Conservation (phyloP, 2,113 vertebrate genomes). For the Sorex fumeus region DNA sequence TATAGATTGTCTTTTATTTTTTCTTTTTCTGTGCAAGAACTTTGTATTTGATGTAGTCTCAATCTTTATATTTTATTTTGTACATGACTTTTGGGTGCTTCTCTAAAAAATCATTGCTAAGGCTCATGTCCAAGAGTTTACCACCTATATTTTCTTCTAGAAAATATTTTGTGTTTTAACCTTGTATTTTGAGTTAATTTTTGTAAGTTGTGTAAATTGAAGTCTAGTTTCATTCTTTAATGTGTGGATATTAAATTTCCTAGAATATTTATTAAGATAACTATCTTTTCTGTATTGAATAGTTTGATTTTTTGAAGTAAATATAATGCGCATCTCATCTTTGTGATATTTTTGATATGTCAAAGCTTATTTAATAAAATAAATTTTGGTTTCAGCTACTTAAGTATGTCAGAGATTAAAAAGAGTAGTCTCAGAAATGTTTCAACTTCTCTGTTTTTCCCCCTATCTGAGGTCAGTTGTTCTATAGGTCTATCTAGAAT, state of each 20-base stretch:
- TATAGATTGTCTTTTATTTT: background rate
- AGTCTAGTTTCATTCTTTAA: too few species aligned
- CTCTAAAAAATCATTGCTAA: background rate
- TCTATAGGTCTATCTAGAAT: conserved; percentile 73
- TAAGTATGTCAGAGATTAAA: conserved; percentile 46
- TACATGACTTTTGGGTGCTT: background rate
- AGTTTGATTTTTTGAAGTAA: conserved; percentile 49
- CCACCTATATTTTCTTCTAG: too few species aligned
- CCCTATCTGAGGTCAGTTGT: background rate
- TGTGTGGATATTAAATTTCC: background rate
- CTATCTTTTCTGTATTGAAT: conserved; percentile 14
- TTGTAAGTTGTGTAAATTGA: background rate
- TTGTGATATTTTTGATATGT: conserved; percentile 17
- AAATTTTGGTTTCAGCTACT: conserved; percentile 54
- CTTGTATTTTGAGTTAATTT: too few species aligned
- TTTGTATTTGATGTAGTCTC: background rate
- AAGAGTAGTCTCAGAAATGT: conserved; percentile 61
- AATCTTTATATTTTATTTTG: background rate
- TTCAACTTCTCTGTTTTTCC: conserved; percentile 57
- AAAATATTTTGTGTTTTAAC: too few species aligned
- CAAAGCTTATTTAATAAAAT: conserved; percentile 51
- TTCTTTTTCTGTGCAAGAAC: background rate
- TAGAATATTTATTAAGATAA: conserved; percentile 35
- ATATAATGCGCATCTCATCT: background rate
- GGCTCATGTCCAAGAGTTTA: background rate